These are phyloP conservation scores for Dendrocopos noguchii DNA, from an alignment of 2,113 vertebrate species.

Conservation along the genomic window DNA sequence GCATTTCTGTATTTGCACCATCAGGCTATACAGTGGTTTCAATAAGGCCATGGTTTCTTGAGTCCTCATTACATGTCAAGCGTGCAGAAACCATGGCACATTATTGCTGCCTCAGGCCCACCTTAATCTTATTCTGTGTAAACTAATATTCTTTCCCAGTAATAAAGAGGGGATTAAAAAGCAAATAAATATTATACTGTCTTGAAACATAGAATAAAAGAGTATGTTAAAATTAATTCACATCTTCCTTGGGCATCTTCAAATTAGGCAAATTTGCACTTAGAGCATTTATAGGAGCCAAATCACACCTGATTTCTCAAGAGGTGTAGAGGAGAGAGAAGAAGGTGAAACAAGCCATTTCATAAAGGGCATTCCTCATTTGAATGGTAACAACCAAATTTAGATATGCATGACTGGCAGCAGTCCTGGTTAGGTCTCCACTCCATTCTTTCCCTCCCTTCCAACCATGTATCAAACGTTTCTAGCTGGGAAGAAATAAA, in stretches of 20 bases:
- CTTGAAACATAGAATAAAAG: not conserved
- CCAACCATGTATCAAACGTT: not conserved
- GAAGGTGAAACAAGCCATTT: not conserved
- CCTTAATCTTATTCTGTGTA: not conserved
- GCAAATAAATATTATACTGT: not conserved
- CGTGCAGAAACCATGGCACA: not conserved
- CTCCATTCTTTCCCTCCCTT: not conserved
- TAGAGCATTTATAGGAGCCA: not conserved
- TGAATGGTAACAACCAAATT: not conserved
- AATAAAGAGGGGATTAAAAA: not conserved
- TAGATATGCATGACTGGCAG: not conserved
- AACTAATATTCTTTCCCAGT: not conserved
- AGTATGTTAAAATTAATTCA: not conserved
- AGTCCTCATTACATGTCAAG: not conserved
- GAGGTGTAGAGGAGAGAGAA: not conserved
- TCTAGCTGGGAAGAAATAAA: not conserved
- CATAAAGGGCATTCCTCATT: not conserved
- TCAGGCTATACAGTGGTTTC: not conserved
- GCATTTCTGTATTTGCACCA: not conserved
- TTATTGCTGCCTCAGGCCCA: not conserved
- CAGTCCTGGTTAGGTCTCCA: not conserved
- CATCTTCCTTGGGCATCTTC: rapidly evolving
- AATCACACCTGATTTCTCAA: not conserved
- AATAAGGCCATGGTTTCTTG: not conserved
- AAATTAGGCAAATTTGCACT: not conserved